Percentiles rank a stretch among this genome's conserved stretches.
Conservation (phyloP, 2,888 invertebrate species). For the Branchipolynoe longqiensis region DNA sequence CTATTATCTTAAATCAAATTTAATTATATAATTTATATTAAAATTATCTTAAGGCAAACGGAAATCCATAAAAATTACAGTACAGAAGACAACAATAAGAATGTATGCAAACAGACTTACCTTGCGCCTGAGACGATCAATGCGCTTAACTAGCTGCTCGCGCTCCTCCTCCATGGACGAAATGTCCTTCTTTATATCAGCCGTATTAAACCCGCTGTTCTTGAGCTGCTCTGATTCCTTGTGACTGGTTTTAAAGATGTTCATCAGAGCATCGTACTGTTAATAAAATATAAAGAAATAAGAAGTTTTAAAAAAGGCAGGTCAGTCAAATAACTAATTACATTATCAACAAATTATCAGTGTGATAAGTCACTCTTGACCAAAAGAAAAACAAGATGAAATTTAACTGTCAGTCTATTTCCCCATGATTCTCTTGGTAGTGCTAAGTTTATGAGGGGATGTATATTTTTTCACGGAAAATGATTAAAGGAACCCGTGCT, state of each 20-base stretch:
- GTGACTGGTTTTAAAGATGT: conserved; percentile 91
- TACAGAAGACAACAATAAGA: not conserved
- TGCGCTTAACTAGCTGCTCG: conserved; percentile 87
- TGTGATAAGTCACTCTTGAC: not conserved
- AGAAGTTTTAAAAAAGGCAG: too few species aligned
- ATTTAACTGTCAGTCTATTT: not conserved
- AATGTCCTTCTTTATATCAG: conserved; percentile 91
- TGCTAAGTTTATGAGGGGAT: too few species aligned
- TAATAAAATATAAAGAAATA: not conserved
- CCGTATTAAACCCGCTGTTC: conserved; percentile 86
- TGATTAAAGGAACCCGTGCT: too few species aligned
- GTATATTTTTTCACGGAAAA: too few species aligned
- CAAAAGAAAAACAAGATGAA: not conserved
- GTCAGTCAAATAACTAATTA: too few species aligned
- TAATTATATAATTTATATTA: not conserved
- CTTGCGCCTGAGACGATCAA: conserved; percentile 85
- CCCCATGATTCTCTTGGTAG: too few species aligned
- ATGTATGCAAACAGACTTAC: conserved; percentile 74
- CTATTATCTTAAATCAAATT: not conserved
- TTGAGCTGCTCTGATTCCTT: conserved; percentile 87
- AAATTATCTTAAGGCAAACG: not conserved
- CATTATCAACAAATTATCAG: too few species aligned
- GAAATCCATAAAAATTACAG: not conserved
- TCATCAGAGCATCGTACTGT: conserved; percentile 88
- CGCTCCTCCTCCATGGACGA: conserved; percentile 93